Evolutionary conservation across 2,888 invertebrate genomes (phyloP).

Genomic region (Cynaeus angustus): DNA sequence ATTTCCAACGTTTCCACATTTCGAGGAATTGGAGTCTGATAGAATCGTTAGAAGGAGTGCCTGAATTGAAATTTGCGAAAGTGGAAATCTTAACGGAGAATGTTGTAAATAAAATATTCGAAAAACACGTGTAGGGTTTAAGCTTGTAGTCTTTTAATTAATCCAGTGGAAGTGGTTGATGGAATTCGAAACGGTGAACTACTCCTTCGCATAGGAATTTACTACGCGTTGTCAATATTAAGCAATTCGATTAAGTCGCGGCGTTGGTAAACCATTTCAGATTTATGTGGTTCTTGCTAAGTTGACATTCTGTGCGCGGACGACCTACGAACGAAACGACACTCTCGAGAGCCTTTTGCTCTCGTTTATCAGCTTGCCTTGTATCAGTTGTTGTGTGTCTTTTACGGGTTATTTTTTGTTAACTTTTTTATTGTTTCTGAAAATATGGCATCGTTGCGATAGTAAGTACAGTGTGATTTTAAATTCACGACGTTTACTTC

Average conservation of each 20-base stretch:
- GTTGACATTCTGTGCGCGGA: constrained; percentile 63
- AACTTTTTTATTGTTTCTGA: constrained; percentile 51
- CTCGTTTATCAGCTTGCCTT: constrained; percentile 62
- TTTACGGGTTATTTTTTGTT: constrained; percentile 50
- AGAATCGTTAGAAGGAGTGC: too few species aligned
- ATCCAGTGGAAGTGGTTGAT: constrained; percentile 54
- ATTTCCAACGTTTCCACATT: too few species aligned
- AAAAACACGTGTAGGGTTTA: constrained; percentile 41
- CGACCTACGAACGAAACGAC: constrained; percentile 62
- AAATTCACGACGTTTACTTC: constrained; percentile 23
- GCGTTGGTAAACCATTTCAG: constrained; percentile 63
- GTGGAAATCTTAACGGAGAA: too few species aligned
- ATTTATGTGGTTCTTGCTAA: constrained; percentile 62
- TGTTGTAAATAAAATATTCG: constrained; percentile 40
- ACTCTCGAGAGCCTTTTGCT: constrained; percentile 65
- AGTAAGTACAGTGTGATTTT: constrained; percentile 32
- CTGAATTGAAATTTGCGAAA: too few species aligned
- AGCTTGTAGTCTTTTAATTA: constrained; percentile 51
- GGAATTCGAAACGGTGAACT: constrained; percentile 59
- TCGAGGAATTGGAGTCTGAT: too few species aligned
- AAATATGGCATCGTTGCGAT: constrained; percentile 39
- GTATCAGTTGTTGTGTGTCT: constrained; percentile 57
- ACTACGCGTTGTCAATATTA: constrained; percentile 66
- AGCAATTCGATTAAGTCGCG: constrained; percentile 67
- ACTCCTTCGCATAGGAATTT: constrained; percentile 58